Base-by-base conservation (phyloP, 1,140 invertebrate genomes). In the Steinernema khuongi region DNA sequence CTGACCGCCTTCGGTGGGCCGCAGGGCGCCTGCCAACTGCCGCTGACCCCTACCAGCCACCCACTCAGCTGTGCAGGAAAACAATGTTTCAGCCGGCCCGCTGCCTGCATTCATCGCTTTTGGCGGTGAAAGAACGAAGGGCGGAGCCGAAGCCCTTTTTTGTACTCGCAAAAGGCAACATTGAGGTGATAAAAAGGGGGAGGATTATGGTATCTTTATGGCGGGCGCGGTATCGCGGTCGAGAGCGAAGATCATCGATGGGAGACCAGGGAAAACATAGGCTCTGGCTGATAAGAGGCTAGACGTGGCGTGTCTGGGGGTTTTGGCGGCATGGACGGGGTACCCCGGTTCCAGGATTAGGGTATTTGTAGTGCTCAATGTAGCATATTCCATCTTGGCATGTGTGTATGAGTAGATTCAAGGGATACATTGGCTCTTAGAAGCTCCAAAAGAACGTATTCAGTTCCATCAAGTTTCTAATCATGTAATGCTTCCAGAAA, bases 221-320 rank as follows among this genome's bases (percentile, higher is more conserved):
- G 7, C 36, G 7, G 7, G 36, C 7, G 7, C 36, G 36, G 36
- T 41, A 41, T 41, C 36, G 36, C 36, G 7, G 36, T 41, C 36
- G 36, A 60, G 50, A 60, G 50, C 22, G 22, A 60, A 60, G 50
- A 60, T 60, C 50, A 60, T 22, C 22, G 19, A 60, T 60, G 7
- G 19, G 50, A 60, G 50, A 26, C 7, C 11, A 22, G 26, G 4
- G 22, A 60, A 60, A 60, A 60, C 7, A 41, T n/a, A n/a, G n/a
- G n/a, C n/a, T n/a, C n/a, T n/a, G n/a, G 26, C 50, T 60, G 50
- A 60, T 60, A 60, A 60, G 50, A 26, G 36, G 36, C n/a, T 41
- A 11, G n/a, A 41, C 36, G 36, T 41, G 36, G 36, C 7, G 36
- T 41, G 36, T 41, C 36, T 41, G 36, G 36, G 7, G 36, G 7